Conservation (phyloP, 2,113 vertebrate species). For the Istiophorus platypterus region DNA sequence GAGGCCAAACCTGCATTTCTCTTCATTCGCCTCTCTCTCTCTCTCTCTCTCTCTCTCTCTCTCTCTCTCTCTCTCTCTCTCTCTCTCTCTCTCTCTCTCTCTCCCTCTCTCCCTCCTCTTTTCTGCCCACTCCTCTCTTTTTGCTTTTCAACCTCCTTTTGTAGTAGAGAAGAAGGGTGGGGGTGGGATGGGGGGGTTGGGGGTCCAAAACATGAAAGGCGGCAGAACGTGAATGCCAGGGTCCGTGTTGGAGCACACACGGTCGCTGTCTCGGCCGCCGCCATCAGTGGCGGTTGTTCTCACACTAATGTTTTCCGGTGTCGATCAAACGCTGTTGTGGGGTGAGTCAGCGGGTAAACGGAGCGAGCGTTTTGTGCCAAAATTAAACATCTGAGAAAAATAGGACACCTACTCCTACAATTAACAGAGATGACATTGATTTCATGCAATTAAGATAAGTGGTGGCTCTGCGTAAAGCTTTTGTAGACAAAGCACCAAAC, state of each 20-base stretch:
- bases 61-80: constrained; percentile 46
- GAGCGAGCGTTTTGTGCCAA: constrained; percentile 23
- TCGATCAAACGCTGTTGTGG: constrained; percentile 43
- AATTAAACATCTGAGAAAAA: constrained; percentile 24
- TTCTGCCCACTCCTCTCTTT: constrained; percentile 63
- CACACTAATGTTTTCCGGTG: constrained; percentile 33
- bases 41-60: constrained; percentile 46
- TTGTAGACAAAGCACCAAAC: constrained; percentile 33
- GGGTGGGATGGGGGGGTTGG: constrained; percentile 33
- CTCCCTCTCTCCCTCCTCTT: constrained; percentile 51
- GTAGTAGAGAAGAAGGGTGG: constrained; percentile 46
- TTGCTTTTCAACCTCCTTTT: constrained; percentile 79
- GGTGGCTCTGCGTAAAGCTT: constrained; percentile 5
- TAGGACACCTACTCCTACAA: constrained; percentile 12
- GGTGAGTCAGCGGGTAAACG: constrained; percentile 7
- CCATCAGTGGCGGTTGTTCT: constrained; percentile 45
- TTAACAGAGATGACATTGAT: constrained; percentile 31
- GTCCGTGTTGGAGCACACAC: constrained; percentile 53
- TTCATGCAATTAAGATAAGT: constrained; percentile 37
- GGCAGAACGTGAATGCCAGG: constrained; percentile 57
- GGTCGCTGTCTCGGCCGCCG: constrained; percentile 27
- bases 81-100: constrained; percentile 46
- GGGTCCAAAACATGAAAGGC: constrained; percentile 71
- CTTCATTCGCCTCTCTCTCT: constrained; percentile 66
- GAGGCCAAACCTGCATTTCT: constrained; percentile 86